phyloP scores from a whole-genome alignment of 2,113 vertebrate species.

The Apteryx mantelli region DNA sequence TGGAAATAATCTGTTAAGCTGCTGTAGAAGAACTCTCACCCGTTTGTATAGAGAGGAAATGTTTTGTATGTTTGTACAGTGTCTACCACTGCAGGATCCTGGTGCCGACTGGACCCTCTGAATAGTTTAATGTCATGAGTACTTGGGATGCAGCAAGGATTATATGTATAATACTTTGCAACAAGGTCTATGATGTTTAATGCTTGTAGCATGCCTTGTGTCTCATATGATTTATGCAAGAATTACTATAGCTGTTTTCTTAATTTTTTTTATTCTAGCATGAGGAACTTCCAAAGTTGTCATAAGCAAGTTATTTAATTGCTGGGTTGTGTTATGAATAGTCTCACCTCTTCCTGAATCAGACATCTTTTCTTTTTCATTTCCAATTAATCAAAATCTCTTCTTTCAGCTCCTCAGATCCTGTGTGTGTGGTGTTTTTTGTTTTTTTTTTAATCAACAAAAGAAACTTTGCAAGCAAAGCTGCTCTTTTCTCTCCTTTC shows the following conservation, averaged over 20 bases:
- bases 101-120: background rate
- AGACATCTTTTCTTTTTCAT: background rate
- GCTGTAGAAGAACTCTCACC: background rate
- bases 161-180: background rate
- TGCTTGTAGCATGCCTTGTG: background rate
- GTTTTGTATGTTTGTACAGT: background rate
- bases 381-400: background rate
- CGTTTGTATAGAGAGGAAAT: background rate
- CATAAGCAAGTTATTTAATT: background rate
- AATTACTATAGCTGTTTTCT: background rate
- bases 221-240: background rate
- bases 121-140: background rate
- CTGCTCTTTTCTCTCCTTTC: background rate
- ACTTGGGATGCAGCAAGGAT: background rate
- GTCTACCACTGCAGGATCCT: background rate
- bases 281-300: background rate
- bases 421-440: background rate
- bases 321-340: background rate
- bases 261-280: background rate
- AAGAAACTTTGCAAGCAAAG: constrained; percentile 22
- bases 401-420: background rate
- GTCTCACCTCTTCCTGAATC: background rate
- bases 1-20: background rate
- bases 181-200: background rate
- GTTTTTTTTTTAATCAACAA: background rate